phyloP scores from a whole-genome alignment of 2,113 vertebrate genomes.

The Oostethus manadensis region DNA sequence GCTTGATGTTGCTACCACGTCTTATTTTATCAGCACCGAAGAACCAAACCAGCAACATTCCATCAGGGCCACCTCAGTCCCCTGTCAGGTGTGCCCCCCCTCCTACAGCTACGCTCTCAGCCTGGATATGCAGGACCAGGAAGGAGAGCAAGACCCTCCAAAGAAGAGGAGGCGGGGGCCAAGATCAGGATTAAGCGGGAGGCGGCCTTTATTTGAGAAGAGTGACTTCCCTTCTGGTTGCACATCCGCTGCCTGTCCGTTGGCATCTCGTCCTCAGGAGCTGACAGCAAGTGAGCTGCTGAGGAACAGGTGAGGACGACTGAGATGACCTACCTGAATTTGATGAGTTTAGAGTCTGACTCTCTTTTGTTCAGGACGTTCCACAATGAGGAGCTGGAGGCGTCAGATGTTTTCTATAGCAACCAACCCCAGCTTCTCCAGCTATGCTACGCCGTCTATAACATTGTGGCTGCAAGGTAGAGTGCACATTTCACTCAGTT shows the following conservation, averaged over 20 bases:
- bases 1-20: not conserved
- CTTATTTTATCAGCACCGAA: not conserved
- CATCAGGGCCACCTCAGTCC: slow-evolving; percentile 6
- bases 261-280: slow-evolving; percentile 80
- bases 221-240: slow-evolving; percentile 53
- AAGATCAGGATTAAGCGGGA: slow-evolving; percentile 79
- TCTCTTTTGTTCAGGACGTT: slow-evolving; percentile 81
- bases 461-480: slow-evolving; percentile 73
- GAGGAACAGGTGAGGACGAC: slow-evolving; percentile 84
- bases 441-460: slow-evolving; percentile 91
- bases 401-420: slow-evolving; percentile 84
- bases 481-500: too few relatives aligned
- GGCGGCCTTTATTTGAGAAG: slow-evolving; percentile 69
- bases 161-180: slow-evolving; percentile 57
- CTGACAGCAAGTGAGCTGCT: slow-evolving; percentile 93
- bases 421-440: slow-evolving; percentile 85
- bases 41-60: not conserved
- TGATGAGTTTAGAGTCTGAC: too few relatives aligned
- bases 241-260: slow-evolving; percentile 66
- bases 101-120: slow-evolving; percentile 96
- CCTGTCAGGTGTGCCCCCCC: slow-evolving; percentile 61
- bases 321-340: not conserved
- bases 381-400: slow-evolving; percentile 87
- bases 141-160: slow-evolving; percentile 64
- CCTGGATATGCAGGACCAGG: slow-evolving; percentile 81